A percentile compares a stretch with the other conserved stretches of the same genome.
phyloP scores from a whole-genome alignment of 2,113 vertebrate species.

The Petaurus breviceps region DNA sequence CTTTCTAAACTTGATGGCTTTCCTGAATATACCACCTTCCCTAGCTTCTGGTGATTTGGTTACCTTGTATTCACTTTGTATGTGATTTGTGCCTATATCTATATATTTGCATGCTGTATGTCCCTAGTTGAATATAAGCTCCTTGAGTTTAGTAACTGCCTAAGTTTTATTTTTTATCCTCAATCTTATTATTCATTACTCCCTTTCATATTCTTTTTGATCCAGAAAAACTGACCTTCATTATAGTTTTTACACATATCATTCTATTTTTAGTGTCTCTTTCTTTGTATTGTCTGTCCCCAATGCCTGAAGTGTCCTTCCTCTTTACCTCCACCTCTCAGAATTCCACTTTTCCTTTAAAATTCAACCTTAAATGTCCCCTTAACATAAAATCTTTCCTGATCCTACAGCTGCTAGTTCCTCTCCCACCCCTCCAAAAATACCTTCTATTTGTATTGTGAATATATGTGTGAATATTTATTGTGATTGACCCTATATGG shows the following conservation, averaged over 20 bases:
- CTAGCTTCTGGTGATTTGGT: background rate
- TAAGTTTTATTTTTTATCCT: background rate
- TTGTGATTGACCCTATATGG: background rate
- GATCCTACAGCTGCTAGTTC: background rate
- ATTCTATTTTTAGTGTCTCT: background rate
- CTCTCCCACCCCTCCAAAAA: background rate
- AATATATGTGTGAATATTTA: background rate
- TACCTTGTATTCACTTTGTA: background rate
- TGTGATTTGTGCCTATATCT: background rate
- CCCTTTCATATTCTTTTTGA: background rate
- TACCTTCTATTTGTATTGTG: background rate
- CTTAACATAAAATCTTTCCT: background rate
- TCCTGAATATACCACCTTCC: no score
- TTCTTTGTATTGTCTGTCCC: background rate
- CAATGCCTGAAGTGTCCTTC: background rate
- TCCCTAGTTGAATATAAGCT: background rate
- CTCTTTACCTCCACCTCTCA: background rate
- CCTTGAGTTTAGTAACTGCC: background rate
- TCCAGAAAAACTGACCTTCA: background rate
- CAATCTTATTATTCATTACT: background rate
- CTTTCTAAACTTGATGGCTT: no score
- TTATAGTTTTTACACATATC: background rate
- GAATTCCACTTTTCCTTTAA: no score
- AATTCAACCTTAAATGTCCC: background rate
- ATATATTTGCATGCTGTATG: background rate